Evolutionary conservation across 2,888 invertebrate species (phyloP), one percentile per base, ranked within the genome.

Genomic region (Augochlorella aurata): DNA sequence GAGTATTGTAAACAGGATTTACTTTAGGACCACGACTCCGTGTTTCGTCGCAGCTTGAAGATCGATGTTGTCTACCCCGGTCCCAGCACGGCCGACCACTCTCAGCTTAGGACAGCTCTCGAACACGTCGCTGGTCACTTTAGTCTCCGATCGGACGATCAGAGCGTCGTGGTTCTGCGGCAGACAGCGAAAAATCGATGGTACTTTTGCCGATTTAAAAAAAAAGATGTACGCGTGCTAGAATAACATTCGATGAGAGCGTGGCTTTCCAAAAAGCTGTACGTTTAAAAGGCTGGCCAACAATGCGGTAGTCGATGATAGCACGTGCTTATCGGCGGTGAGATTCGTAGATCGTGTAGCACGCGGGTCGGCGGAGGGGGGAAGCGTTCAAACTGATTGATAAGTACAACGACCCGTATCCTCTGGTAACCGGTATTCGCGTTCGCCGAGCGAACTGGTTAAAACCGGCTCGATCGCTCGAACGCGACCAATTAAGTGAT

Each of bases 41-140:
- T 96, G 95, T 85, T 95, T 95, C 0, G 97, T 98, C 7, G 99
- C 99, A 9, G 97, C 97, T 58, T 95, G 94, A 66, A 98, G 96
- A 93, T 99, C 98, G 85, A 99, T 99, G 94, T 99, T 99, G 94
- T 99, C 99, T 7, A 99, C 98, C 5, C 99, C 99, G 2, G 99
- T 99, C 9, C 99, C 99, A n/a, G 99, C 99, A 66, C 99, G 95
- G 18, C 98, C 99, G 63, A 99, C 97, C 24, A 98, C 97, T 94
- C 97, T 97, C 65, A 99, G 94, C 76, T 95, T 96, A 2, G 95
- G 95, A 2, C 96, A 97, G 0, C 96, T 96, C 76, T 95, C 95
- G 82, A 99, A 95, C 47, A 99, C 96, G 86, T 98, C 97, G 75
- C 96, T 96, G 2, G 98, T 98, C 76, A 99, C 98, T 95, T 98